Evolutionary conservation across 2,797 vertebrate genomes (phyloP), one percentile per base, ranked within the genome.

Genomic region (Silurus lanzhouensis): DNA sequence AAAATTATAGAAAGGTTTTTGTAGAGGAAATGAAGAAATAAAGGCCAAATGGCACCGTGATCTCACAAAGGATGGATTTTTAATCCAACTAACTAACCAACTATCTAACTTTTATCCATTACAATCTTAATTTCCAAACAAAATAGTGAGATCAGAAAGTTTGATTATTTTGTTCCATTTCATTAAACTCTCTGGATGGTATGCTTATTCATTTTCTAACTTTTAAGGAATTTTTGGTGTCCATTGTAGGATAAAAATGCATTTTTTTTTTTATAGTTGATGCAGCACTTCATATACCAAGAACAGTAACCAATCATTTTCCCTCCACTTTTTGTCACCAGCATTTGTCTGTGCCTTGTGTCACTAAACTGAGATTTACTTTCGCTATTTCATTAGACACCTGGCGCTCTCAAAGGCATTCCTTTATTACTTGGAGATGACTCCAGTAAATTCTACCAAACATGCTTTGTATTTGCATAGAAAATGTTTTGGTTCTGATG

Each of bases 361-460:
- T 27, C 3, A n/a, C 20, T 68, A 15, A 57, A 17, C 12, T 55
- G 72, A n/a, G 25, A n/a, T 68, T 68, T 38, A 6, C 5, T 13
- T 27, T 67, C 10, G 58, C 58, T 76, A 15, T 77, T 38, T 70
- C 71, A 80, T 74, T 74, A 79, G 82, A 63, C 61, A 46, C 58
- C 77, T 61, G 15, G 10, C 27, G 25, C 72, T 76, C 76, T 80
- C 14, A 88, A 86, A 86, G 77, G 57, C 67, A 25, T 74, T 67
- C 38, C 77, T 61, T 75, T 83, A 63, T 48, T 31, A 68, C 13
- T 68, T 17, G 27, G 27, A 2, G 14, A 68, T 1, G 66, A 68
- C 27, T 68, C 25, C 63, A 74, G 74, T 83, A 52, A 84, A 44
- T 85, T 87, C 88, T 88, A 22, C 75, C 66, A 82, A 31, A 80